Evolutionary conservation across 2,113 vertebrate genomes (phyloP).

Genomic region (Ia io): DNA sequence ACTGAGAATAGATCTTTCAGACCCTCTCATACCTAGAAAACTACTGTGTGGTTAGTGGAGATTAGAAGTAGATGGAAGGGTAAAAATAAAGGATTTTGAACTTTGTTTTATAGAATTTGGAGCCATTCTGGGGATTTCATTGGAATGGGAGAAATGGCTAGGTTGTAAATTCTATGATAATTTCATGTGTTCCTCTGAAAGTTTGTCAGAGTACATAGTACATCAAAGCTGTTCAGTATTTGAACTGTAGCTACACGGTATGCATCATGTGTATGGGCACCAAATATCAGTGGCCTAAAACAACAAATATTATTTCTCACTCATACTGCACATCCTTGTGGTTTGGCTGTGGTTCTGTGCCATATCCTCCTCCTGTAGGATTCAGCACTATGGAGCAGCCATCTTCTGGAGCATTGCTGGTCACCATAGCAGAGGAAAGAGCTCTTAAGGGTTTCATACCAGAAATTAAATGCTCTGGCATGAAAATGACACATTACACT

Average conservation of each 20-base stretch:
- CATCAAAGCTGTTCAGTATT: not conserved
- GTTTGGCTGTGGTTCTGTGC: not conserved
- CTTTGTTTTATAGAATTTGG: not conserved
- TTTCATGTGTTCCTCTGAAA: not conserved
- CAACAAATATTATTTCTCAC: not conserved
- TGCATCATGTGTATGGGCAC: not conserved
- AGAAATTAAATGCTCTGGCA: not conserved
- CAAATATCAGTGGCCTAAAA: not conserved
- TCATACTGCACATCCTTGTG: not conserved
- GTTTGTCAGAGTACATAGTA: not conserved
- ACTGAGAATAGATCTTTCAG: not conserved
- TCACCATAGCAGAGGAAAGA: not conserved
- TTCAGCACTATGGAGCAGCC: not conserved
- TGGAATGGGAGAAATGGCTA: not conserved
- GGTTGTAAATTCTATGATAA: not conserved
- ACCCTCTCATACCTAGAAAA: not conserved
- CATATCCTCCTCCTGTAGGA: not conserved
- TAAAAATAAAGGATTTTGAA: constrained; percentile 31
- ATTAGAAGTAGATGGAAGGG: not conserved
- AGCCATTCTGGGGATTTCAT: not conserved
- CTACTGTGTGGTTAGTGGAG: not conserved
- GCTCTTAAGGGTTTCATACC: not conserved
- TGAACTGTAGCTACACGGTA: not conserved
- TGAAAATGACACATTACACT: not conserved
- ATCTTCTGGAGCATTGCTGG: not conserved